Evolutionary conservation across 1,140 invertebrate species (phyloP).

Genomic region (Drosophila subpulchrella): DNA sequence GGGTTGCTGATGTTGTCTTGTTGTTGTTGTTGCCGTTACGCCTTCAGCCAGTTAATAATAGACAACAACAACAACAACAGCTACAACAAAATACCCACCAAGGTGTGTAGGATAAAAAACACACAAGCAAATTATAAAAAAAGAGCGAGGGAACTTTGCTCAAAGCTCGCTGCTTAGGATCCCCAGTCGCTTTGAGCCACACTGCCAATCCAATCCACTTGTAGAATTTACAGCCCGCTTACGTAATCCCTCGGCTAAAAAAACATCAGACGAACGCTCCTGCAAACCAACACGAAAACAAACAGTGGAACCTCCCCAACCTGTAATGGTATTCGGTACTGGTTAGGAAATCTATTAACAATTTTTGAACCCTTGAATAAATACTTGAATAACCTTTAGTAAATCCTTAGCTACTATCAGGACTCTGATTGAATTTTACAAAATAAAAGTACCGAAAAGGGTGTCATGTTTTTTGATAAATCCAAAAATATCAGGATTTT

Average conservation of each 20-base stretch:
- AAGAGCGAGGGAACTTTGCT: conserved; percentile 38
- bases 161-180: conserved; percentile 64
- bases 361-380: neutral
- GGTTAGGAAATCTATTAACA: neutral
- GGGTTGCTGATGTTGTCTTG: conserved; percentile 19
- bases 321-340: neutral
- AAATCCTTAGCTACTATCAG: too few relatives aligned
- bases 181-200: conserved; percentile 58
- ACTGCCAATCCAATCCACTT: conserved; percentile 56
- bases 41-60: conserved; percentile 65
- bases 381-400: too few relatives aligned
- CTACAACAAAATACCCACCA: conserved; percentile 24
- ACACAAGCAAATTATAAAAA: conserved; percentile 30
- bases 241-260: conserved; percentile 61
- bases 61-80: conserved; percentile 38
- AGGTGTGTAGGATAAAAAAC: conserved; percentile 64
- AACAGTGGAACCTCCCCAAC: conserved; percentile 6
- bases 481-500: too few relatives aligned
- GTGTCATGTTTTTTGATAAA: too few relatives aligned
- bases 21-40: conserved; percentile 59
- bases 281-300: conserved; percentile 38
- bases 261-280: conserved; percentile 56
- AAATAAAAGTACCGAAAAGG: too few relatives aligned
- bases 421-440: too few relatives aligned
- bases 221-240: conserved; percentile 78